phyloP scores from a whole-genome alignment of 23 tunicate genomes.

The Diplosoma virens region DNA sequence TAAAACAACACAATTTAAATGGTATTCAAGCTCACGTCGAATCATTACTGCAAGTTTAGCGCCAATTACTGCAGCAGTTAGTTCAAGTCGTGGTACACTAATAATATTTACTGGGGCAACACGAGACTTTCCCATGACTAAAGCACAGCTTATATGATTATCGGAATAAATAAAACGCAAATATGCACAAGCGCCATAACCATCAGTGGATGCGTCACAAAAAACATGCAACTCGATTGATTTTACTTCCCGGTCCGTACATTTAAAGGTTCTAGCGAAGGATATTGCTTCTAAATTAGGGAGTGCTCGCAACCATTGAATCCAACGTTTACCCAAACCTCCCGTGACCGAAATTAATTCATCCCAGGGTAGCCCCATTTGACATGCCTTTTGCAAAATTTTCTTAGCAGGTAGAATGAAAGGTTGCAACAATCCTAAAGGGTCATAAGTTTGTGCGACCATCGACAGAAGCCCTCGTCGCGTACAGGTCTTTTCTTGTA shows the following conservation, averaged over 20 bases:
- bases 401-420: background rate
- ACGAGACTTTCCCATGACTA: conserved; percentile 6
- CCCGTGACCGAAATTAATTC: background rate
- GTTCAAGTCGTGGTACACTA: background rate
- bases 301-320: background rate
- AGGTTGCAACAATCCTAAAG: background rate
- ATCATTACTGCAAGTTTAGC: background rate
- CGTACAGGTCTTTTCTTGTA: background rate
- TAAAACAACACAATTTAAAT: background rate
- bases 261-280: background rate
- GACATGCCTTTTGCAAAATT: conserved; percentile 11
- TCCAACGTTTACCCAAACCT: background rate
- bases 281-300: background rate
- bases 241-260: background rate
- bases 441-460: conserved; percentile 15
- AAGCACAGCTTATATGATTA: background rate
- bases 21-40: background rate
- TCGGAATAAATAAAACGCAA: background rate
- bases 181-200: conserved; percentile 9
- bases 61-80: conserved; percentile 3
- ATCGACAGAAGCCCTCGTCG: conserved; percentile 3
- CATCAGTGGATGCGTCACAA: background rate
- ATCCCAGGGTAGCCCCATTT: too few relatives aligned
- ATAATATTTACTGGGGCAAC: background rate
- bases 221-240: background rate